A percentile compares a stretch with the other conserved stretches of the same genome.
Conservation (phyloP, 2,888 invertebrate species). For the Stenchaetothrips biformis region DNA sequence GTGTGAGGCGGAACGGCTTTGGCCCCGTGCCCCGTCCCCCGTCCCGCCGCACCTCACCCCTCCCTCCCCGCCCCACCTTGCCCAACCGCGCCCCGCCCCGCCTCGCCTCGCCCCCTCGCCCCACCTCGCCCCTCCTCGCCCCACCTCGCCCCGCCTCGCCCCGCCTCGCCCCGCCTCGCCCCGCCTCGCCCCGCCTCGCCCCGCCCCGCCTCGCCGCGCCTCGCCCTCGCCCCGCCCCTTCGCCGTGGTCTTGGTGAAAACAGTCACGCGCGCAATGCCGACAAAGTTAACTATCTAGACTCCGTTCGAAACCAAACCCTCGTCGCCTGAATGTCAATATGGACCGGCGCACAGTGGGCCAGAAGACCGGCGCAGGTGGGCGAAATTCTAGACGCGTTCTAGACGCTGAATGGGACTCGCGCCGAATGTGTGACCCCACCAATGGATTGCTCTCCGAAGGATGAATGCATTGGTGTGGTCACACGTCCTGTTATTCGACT, state of each 20-base stretch:
- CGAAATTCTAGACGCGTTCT: too few relatives aligned
- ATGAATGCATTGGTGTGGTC: too few relatives aligned
- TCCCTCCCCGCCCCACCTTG: too few relatives aligned
- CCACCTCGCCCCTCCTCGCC: neutral
- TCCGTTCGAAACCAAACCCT: neutral
- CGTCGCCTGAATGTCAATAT: neutral
- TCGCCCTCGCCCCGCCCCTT: neutral
- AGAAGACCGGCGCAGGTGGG: too few relatives aligned
- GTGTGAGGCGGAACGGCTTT: neutral
- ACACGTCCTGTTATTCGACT: too few relatives aligned
- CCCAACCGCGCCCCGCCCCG: neutral
- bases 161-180: neutral
- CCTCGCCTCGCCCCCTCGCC: neutral
- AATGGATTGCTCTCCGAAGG: too few relatives aligned
- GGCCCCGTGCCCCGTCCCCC: neutral
- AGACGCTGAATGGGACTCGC: too few relatives aligned
- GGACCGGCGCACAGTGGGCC: too few relatives aligned
- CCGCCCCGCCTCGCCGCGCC: neutral
- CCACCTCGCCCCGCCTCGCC: neutral
- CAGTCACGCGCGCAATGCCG: neutral
- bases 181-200: neutral
- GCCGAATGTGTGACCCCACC: too few relatives aligned
- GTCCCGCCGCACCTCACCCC: neutral
- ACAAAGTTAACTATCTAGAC: neutral
- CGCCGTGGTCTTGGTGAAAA: neutral